Percentiles rank a stretch among this genome's conserved stretches.
Conservation (phyloP, 2,797 vertebrate species). For the Eidolon dupreanum region DNA sequence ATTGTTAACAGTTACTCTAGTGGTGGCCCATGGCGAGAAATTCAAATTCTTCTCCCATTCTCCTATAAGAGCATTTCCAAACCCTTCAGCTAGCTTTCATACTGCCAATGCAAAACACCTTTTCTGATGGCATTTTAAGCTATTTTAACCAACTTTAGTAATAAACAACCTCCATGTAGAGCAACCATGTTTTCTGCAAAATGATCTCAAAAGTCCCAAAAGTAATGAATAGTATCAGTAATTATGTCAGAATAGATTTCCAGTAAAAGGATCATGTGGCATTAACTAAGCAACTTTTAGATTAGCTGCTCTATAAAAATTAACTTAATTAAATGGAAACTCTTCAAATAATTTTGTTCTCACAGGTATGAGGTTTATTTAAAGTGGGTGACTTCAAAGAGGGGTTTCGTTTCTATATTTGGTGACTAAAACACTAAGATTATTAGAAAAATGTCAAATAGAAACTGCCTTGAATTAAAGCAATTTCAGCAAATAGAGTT, state of each 20-base stretch:
- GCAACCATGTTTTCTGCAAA: background rate
- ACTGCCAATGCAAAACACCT: slow-evolving; percentile 26
- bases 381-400: background rate
- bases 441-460: background rate
- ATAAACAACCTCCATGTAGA: background rate
- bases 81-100: background rate
- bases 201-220: background rate
- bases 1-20: slow-evolving; percentile 66
- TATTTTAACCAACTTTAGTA: background rate
- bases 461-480: slow-evolving; percentile 37
- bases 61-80: background rate
- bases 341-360: slow-evolving; percentile 30
- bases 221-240: background rate
- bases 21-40: slow-evolving; percentile 56
- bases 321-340: background rate
- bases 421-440: background rate
- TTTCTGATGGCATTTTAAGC: slow-evolving; percentile 16
- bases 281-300: background rate
- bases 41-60: background rate
- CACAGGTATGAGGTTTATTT: background rate
- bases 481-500: slow-evolving; percentile 43
- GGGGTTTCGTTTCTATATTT: slow-evolving; percentile 4
- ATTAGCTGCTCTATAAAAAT: background rate
- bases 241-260: background rate
- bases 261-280: background rate